Base-by-base conservation (phyloP, 2,113 vertebrate species). In the Vulpes ferrilata region DNA sequence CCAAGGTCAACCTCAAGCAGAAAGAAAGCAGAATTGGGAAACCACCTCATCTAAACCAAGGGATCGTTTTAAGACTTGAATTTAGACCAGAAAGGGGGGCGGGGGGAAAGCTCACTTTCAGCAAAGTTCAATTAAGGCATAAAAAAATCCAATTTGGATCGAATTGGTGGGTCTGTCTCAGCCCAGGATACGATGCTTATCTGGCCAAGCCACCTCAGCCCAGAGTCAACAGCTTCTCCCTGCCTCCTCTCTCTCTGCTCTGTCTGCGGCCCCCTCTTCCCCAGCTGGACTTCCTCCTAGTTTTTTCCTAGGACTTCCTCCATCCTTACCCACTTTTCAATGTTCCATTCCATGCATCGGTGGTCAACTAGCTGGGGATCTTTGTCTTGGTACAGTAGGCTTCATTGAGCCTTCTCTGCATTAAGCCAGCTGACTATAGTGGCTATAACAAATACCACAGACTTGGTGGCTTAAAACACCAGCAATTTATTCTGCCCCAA, bases 101-200 rank as follows among this genome's bases (percentile, higher is more conserved):
- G 35, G 35, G 35, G 35, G 35, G 35, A 35, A 97, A 90, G 35
- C 90, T 65, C 43, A n/a, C 38, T 71, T 93, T 97, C 71, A 96
- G 71, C 69, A 82, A 97, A 95, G 76, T 85, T 89, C 82, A 97
- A 73, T 93, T 97, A 97, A 89, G 53, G 57, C 69, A 94, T 90
- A 16, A 92, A 94, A 59, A 82, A 95, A 89, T 94, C 51, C 91
- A 95, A 43, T 85, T 91, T 96, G 65, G 53, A 91, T 81, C 0
- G 35, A 88, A 88, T 10, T 64, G 81, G 32, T 59, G 74, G 73
- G 43, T 71, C 57, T 88, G 71, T 43, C 80, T 95, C 93, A 71
- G 71, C 65, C 17, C 64, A 53, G 7, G 11, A 11, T 43, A 51
- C 76, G 62, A 80, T 64, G 59, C 74, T 97, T 51, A 53, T 71